Percentiles rank a stretch among this genome's conserved stretches.
These are phyloP conservation scores for Tadarida brasiliensis DNA, from an alignment of 2,797 vertebrate genomes.

Conservation along the genomic window DNA sequence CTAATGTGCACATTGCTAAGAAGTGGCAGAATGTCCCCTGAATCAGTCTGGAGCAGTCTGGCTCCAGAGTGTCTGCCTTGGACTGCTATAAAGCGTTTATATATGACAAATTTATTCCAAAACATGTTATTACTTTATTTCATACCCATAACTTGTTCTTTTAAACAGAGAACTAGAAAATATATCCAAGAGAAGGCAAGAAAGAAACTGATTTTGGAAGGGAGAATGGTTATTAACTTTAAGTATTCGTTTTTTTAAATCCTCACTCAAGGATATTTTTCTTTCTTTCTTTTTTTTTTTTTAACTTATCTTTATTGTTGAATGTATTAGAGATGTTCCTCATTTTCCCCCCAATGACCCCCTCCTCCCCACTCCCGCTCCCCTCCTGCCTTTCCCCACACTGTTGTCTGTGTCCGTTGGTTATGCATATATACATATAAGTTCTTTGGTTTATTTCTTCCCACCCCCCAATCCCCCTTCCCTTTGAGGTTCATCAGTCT, in stretches of 20 bases:
- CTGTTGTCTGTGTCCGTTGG: too few species aligned
- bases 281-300: too few species aligned
- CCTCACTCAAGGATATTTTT: too few species aligned
- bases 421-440: too few species aligned
- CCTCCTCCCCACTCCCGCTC: too few species aligned
- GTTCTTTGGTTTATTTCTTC: too few species aligned
- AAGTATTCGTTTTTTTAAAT: background rate
- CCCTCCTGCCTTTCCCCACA: too few species aligned
- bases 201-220: conserved; percentile 7
- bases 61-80: background rate
- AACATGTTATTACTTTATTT: background rate
- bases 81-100: background rate
- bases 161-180: background rate
- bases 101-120: background rate
- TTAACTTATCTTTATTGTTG: too few species aligned
- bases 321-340: too few species aligned
- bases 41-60: background rate
- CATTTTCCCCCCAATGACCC: too few species aligned
- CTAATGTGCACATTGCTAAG: background rate
- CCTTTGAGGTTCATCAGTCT: too few species aligned
- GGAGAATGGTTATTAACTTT: background rate
- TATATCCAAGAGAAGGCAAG: background rate
- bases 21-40: background rate
- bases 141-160: background rate
- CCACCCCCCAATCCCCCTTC: too few species aligned